phyloP scores from a whole-genome alignment of 2,113 vertebrate species.

The Eidolon helvum region DNA sequence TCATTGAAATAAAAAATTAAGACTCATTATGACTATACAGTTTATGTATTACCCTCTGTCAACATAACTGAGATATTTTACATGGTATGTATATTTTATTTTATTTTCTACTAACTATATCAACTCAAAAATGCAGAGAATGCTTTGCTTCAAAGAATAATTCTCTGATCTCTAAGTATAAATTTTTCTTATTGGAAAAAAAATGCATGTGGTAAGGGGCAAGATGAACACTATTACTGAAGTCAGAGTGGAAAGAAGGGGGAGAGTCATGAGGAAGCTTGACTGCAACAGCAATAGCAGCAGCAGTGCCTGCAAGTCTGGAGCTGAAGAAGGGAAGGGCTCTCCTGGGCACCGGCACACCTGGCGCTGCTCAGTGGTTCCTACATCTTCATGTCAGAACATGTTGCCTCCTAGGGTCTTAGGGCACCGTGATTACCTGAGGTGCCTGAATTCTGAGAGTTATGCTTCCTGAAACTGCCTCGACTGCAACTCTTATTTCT shows the following conservation, averaged over 20 bases:
- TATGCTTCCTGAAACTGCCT: neutral
- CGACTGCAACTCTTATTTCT: neutral
- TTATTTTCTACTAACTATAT: neutral
- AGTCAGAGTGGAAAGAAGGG: neutral
- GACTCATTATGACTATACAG: neutral
- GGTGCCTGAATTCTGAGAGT: neutral
- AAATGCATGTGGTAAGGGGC: neutral
- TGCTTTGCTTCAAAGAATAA: neutral
- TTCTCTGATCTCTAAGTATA: neutral
- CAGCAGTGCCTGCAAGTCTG: neutral
- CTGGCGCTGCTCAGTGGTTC: neutral
- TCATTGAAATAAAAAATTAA: neutral
- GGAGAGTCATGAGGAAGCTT: neutral
- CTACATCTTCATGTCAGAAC: neutral
- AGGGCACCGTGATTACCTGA: too few species aligned
- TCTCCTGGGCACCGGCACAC: neutral
- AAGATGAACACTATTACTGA: neutral
- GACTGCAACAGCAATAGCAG: neutral
- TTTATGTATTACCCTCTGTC: neutral
- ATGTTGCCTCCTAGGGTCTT: neutral
- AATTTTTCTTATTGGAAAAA: neutral
- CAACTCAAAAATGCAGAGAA: neutral
- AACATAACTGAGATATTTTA: neutral
- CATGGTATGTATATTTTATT: neutral
- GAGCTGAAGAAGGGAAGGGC: neutral